Conservation (phyloP, 2,797 vertebrate species). For the Pelobates cultripes region DNA sequence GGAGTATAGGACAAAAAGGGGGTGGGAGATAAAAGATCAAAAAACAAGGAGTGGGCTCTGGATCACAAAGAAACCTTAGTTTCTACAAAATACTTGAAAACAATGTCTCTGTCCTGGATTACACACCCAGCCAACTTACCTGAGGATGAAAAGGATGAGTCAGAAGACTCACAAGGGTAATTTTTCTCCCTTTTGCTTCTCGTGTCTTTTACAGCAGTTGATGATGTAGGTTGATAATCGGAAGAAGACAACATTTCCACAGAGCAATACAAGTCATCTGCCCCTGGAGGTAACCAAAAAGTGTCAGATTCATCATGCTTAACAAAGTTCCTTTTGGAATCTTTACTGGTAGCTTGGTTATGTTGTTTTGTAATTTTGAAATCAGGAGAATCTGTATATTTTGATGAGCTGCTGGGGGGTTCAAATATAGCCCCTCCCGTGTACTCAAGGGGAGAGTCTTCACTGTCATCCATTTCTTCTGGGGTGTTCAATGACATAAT, state of each 20-base stretch:
- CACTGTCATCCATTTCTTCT: slow-evolving; percentile 70
- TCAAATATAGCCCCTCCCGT: not conserved
- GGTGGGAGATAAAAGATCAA: no score
- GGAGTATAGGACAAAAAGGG: no score
- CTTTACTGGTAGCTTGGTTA: not conserved
- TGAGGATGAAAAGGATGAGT: not conserved
- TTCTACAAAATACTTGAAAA: no score
- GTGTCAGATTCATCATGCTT: slow-evolving; percentile 63
- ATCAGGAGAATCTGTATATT: not conserved
- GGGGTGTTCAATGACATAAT: slow-evolving; percentile 68
- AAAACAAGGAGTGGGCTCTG: no score
- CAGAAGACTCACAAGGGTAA: not conserved
- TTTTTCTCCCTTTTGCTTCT: not conserved
- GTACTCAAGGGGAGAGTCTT: not conserved
- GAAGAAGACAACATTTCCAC: not conserved
- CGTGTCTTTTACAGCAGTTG: not conserved
- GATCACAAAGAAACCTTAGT: no score
- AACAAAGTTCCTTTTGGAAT: slow-evolving; percentile 57
- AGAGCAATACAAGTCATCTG: not conserved
- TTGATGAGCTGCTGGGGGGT: not conserved
- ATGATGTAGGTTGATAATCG: not conserved
- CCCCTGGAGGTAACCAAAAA: slow-evolving; percentile 24
- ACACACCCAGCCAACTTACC: slow-evolving; percentile 59
- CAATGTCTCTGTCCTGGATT: no score
- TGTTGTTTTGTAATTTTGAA: no score